These are phyloP conservation scores for Ptilodon capucinus DNA, from an alignment of 2,888 invertebrate genomes.

Conservation along the genomic window DNA sequence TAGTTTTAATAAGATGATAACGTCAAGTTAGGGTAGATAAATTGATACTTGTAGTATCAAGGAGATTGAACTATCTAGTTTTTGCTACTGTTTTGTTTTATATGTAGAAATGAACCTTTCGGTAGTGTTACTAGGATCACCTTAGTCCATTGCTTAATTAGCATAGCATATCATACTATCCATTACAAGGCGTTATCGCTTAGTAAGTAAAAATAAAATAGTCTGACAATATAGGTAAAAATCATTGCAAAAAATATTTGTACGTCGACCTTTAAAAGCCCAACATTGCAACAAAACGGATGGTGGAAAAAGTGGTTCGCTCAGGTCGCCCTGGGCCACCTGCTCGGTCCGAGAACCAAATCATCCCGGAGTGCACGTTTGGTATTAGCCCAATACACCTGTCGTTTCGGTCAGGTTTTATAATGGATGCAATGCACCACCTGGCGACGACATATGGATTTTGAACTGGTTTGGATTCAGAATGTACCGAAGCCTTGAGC, in stretches of 20 bases:
- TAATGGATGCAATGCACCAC: slow-evolving; percentile 39
- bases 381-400: slow-evolving; percentile 54
- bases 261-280: slow-evolving; percentile 7
- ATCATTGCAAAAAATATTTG: slow-evolving; percentile 4
- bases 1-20: too few relatives aligned
- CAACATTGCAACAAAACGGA: slow-evolving; percentile 17
- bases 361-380: slow-evolving; percentile 21
- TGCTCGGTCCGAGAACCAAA: slow-evolving; percentile 24
- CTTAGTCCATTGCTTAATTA: too few relatives aligned
- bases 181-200: too few relatives aligned
- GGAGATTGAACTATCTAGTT: too few relatives aligned
- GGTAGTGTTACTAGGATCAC: too few relatives aligned
- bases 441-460: slow-evolving; percentile 37
- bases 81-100: too few relatives aligned
- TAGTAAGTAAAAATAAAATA: too few relatives aligned
- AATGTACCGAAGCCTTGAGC: background rate
- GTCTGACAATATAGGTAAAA: too few relatives aligned
- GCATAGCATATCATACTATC: too few relatives aligned
- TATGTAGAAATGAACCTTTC: too few relatives aligned
- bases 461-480: slow-evolving; percentile 15
- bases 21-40: too few relatives aligned
- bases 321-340: slow-evolving; percentile 25
- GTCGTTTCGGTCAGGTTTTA: slow-evolving; percentile 62
- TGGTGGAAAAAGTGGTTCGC: slow-evolving; percentile 14
- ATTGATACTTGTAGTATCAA: too few relatives aligned